These are phyloP conservation scores for Prostheceraeus crozeri DNA, from an alignment of 2,888 invertebrate species.

Conservation along the genomic window DNA sequence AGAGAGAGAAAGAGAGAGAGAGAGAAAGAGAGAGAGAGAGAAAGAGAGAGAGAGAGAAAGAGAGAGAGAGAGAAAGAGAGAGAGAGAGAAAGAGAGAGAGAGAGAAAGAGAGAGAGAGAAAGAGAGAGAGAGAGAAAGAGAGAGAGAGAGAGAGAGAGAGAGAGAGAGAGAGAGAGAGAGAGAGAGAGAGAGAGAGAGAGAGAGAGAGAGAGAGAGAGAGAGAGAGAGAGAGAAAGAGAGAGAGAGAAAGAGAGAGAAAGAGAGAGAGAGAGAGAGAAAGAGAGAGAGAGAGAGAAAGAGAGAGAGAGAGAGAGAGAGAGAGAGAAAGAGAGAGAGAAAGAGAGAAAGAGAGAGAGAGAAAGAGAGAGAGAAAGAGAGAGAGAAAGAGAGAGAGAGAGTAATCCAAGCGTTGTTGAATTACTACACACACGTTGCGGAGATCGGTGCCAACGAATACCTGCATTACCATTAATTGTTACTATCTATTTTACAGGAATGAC, in stretches of 20 bases:
- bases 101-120: constrained; percentile 28
- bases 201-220: constrained; percentile 24
- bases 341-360: constrained; percentile 8
- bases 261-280: constrained; percentile 17
- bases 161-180: constrained; percentile 29
- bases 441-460: too few relatives aligned
- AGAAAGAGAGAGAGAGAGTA: constrained; percentile 8
- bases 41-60: constrained; percentile 35
- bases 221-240: constrained; percentile 12
- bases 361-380: constrained; percentile 8
- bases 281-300: constrained; percentile 8
- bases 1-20: constrained; percentile 37
- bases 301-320: constrained; percentile 8
- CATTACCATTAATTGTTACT: too few relatives aligned
- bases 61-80: constrained; percentile 30
- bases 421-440: too few relatives aligned
- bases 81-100: constrained; percentile 38
- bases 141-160: constrained; percentile 30
- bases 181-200: constrained; percentile 30
- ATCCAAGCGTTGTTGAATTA: too few relatives aligned
- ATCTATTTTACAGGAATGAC: too few relatives aligned
- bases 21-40: constrained; percentile 42
- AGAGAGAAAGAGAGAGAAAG: constrained; percentile 20
- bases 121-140: constrained; percentile 30
- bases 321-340: constrained; percentile 8